phyloP scores from a whole-genome alignment of 23 tunicate genomes.

The Styela clava region DNA sequence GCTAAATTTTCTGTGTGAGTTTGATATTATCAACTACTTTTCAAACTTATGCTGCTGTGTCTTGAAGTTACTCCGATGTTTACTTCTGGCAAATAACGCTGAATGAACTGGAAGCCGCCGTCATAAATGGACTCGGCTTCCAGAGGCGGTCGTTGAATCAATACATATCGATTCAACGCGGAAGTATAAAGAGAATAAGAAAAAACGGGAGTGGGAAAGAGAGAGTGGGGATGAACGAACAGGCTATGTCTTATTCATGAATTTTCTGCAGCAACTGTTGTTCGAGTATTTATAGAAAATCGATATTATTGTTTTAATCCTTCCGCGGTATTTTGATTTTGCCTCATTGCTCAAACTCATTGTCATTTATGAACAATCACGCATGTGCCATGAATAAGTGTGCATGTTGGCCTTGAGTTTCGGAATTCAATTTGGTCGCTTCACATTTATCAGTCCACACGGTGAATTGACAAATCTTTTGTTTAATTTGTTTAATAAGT shows the following conservation, averaged over 20 bases:
- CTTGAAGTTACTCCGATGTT: not conserved
- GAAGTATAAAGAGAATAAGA: not conserved
- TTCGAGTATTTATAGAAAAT: not conserved
- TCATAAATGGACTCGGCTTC: not conserved
- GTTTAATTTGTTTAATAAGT: too few relatives aligned
- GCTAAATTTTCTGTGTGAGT: not conserved
- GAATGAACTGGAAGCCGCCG: not conserved
- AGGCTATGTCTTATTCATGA: not conserved
- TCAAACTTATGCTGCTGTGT: not conserved
- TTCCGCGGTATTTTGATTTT: not conserved
- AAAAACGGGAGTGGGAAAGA: not conserved
- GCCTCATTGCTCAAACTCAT: too few relatives aligned
- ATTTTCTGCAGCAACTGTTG: not conserved
- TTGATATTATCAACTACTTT: not conserved
- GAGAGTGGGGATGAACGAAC: not conserved
- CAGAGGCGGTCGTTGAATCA: not conserved
- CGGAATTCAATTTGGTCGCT: too few relatives aligned
- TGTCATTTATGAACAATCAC: too few relatives aligned
- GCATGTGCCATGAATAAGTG: too few relatives aligned
- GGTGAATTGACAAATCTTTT: too few relatives aligned
- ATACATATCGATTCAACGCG: not conserved
- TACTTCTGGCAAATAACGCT: not conserved
- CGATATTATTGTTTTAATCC: not conserved
- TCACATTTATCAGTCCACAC: too few relatives aligned
- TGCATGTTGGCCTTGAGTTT: too few relatives aligned